Evolutionary conservation across 2,888 invertebrate genomes (phyloP), one percentile per base, ranked within the genome.

Genomic region (Tineola bisselliella): DNA sequence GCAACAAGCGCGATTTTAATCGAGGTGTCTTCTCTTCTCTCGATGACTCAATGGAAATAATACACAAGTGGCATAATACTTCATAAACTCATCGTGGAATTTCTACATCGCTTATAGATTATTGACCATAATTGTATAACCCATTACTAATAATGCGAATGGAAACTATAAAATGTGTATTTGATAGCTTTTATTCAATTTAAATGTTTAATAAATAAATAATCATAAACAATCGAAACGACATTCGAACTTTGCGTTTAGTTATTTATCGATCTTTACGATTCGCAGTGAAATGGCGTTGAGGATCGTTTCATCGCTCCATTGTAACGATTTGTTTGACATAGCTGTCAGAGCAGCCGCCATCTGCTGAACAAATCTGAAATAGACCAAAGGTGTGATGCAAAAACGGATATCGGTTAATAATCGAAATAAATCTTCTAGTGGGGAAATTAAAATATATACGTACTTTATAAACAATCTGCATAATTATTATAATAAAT

Each of bases 301-400:
- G 19, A 13, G 33, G 33, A 58, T 58, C 31, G 58, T 58, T 58
- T 58, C 33, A 58, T 33, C n/a, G 58, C 58, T 17, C 11, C 17
- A 18, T 59, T 44, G 59, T 44, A 44, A 44, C 44, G 43, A n/a
- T 59, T 59, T 59, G 59, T 59, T 59, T 59, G 59, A 59, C 59
- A 59, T 19, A 59, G 13, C 59, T 43, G 59, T 59, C 59, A 59
- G 30, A 6, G 43, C 11, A 13, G 44, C 44, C 25, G 59, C 44
- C 59, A 44, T 43, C 19, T 59, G 59, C 44, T 15, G 8, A 12
- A 43, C n/a, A 15, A 15, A 43, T 59, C 43, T 43, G 59, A 43
- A 59, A 59, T 44, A 44, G 59, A 43, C 59, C 59, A 44, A 44
- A 59, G 43, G 43, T 44, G 15, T 59, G 19, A 59, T 33, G 33